Evolutionary conservation across 2,113 vertebrate genomes (phyloP).

Genomic region (Rhipidura dahli): DNA sequence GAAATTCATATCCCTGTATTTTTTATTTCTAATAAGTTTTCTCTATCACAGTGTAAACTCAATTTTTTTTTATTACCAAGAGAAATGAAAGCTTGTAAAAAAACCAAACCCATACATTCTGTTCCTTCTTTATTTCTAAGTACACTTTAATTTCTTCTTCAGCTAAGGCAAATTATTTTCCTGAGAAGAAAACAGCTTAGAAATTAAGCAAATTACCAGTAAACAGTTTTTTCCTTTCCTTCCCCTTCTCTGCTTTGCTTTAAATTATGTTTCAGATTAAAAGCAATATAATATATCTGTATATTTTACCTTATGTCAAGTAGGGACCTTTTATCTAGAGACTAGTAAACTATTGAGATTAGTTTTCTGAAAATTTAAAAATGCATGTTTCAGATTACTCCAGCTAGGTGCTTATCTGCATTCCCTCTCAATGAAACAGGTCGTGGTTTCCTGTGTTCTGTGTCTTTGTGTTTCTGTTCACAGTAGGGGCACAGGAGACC

Average conservation of each 20-base stretch:
- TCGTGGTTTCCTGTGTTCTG: background rate
- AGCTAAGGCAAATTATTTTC: slow-evolving; percentile 38
- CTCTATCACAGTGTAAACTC: background rate
- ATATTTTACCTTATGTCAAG: background rate
- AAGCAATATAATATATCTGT: slow-evolving; percentile 26
- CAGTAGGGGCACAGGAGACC: background rate
- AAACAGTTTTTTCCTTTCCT: background rate
- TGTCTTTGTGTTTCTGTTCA: background rate
- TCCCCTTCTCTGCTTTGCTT: background rate
- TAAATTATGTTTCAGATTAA: background rate
- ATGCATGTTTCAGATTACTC: background rate
- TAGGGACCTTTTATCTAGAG: background rate
- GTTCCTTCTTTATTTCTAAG: slow-evolving; percentile 22
- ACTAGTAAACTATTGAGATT: background rate
- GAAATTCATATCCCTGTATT: background rate
- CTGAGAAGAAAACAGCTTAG: slow-evolving; percentile 47
- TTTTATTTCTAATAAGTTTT: background rate
- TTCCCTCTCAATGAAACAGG: background rate
- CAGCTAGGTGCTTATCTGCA: background rate
- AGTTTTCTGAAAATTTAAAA: background rate
- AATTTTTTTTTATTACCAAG: background rate
- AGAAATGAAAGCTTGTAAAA: background rate
- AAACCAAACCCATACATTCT: background rate
- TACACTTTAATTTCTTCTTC: slow-evolving; percentile 35
- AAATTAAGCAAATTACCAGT: slow-evolving; percentile 36